Base-by-base conservation (phyloP, 2,888 invertebrate genomes). In the Hydroisotoma schaefferi region DNA sequence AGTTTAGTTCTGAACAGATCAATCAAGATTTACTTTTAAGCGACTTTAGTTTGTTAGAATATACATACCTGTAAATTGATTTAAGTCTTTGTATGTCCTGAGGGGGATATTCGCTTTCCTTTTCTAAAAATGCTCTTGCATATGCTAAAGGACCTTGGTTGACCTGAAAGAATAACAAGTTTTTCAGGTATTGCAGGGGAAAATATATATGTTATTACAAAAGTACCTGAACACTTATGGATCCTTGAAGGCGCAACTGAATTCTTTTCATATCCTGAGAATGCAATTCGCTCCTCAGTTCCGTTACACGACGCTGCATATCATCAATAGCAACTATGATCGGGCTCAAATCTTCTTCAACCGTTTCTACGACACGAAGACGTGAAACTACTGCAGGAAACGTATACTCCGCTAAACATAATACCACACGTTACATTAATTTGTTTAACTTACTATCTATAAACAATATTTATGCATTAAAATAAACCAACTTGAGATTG, bases 401-500 rank as follows among this genome's bases (percentile, higher is more conserved):
- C 2, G 72, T 68, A 48, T 65, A 70, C 37, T 73, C 70, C 12
- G 72, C 72, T 72, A 48, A 10, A 64, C 61, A 38, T 43, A 43
- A 15, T n/a, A 43, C 18, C 12, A 15, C 33, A 33, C 15, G 6
- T 33, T 10, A 8, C 8, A 8, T 12, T 8, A 33, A 33, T 33
- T 33, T 33, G 8, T 33, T 10, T 33, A 10, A 33, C 8, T 33
- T 33, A 6, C 6, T 43, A 43, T 6, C n/a, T 23, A 22, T 22
- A 47, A 23, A 47, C 23, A 4, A 22, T 23, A 22, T 23, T 43
- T 43, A 22, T 43, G 5, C n/a, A 5, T 5, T 43, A 43, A 43
- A 43, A 5, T 43, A 5, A 47, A 76, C 79, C 77, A 80, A 94
- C 94, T 90, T 72, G 87, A 90, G 18, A 97, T 83, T 74, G 94